A percentile compares a stretch with the other conserved stretches of the same genome.
Evolutionary conservation across 35 echinoderm and acorn worm genomes (phyloP).

Genomic region (Acanthaster planci): DNA sequence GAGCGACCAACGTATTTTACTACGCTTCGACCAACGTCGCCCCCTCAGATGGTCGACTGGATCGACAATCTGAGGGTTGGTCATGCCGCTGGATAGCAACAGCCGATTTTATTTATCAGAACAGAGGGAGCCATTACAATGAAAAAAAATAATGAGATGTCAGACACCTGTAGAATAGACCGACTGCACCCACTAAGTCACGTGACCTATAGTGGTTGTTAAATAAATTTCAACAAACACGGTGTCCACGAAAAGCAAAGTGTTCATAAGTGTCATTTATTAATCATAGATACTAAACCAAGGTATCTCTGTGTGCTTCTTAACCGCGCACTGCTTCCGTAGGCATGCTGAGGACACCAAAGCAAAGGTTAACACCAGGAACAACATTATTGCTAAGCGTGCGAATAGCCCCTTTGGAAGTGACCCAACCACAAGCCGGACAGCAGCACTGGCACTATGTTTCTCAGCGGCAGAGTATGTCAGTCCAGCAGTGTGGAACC

Average conservation of each 20-base stretch:
- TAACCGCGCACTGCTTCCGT: not conserved
- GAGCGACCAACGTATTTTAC: not conserved
- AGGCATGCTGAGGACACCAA: constrained; percentile 10
- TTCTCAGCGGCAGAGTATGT: constrained; percentile 40
- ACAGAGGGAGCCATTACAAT: too few species aligned
- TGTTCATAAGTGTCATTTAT: too few species aligned
- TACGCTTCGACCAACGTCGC: not conserved
- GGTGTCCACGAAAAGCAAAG: too few species aligned
- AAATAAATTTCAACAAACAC: too few species aligned
- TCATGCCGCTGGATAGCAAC: not conserved
- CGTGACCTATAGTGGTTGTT: too few species aligned
- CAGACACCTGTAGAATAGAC: too few species aligned
- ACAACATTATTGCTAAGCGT: constrained; percentile 7
- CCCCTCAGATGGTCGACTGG: not conserved
- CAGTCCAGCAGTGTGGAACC: constrained; percentile 26
- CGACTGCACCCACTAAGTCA: too few species aligned
- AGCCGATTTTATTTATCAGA: too few species aligned
- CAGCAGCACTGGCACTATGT: constrained; percentile 34
- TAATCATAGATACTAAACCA: too few species aligned
- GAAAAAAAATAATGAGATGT: too few species aligned
- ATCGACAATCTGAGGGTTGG: not conserved
- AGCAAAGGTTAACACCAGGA: not conserved
- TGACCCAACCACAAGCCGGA: constrained; percentile 15
- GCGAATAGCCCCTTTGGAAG: not conserved
- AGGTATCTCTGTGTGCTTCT: constrained; percentile 30